A percentile compares a stretch with the other conserved stretches of the same genome.
phyloP scores from a whole-genome alignment of 2,113 vertebrate genomes.

The Barnardius zonarius region DNA sequence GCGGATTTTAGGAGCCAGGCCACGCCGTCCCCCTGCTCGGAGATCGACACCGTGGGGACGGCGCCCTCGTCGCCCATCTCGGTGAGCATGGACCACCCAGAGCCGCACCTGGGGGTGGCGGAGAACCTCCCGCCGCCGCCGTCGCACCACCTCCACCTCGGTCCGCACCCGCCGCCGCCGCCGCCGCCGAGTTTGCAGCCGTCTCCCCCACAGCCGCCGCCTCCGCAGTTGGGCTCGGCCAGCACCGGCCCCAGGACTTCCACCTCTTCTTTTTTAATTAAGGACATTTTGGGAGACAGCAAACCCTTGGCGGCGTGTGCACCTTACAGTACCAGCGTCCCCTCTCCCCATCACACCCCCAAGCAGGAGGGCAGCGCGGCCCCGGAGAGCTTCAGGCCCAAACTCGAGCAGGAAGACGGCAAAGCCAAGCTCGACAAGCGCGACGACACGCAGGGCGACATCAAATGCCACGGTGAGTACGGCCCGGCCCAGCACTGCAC shows the following conservation, averaged over 20 bases:
- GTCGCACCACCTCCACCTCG: constrained; percentile 82
- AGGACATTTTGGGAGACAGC: constrained; percentile 98
- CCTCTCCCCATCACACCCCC: constrained; percentile 90
- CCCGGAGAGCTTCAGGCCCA: constrained; percentile 91
- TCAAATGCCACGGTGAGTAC: constrained; percentile 94
- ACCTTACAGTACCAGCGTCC: constrained; percentile 95
- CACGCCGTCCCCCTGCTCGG: constrained; percentile 91
- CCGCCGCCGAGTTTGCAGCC: constrained; percentile 75
- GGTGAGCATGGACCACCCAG: constrained; percentile 89
- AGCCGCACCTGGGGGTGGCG: constrained; percentile 82
- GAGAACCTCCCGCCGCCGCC: constrained; percentile 79
- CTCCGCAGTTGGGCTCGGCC: constrained; percentile 80
- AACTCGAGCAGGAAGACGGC: constrained; percentile 90
- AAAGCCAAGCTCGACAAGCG: constrained; percentile 90
- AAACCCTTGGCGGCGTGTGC: constrained; percentile 97
- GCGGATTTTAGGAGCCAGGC: constrained; percentile 91
- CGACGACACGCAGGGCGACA: constrained; percentile 87
- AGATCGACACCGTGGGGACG: constrained; percentile 94
- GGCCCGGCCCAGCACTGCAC: neutral
- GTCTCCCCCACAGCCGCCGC: constrained; percentile 66
- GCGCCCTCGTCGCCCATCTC: constrained; percentile 94
- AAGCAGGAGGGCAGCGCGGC: constrained; percentile 86
- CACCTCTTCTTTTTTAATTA: constrained; percentile 97
- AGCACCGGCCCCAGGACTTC: constrained; percentile 89
- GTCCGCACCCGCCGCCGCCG: constrained; percentile 74